Percentiles rank a stretch among this genome's conserved stretches.
These are phyloP conservation scores for Hylyphantes graminicola DNA, from an alignment of 1,140 invertebrate species.

Conservation along the genomic window DNA sequence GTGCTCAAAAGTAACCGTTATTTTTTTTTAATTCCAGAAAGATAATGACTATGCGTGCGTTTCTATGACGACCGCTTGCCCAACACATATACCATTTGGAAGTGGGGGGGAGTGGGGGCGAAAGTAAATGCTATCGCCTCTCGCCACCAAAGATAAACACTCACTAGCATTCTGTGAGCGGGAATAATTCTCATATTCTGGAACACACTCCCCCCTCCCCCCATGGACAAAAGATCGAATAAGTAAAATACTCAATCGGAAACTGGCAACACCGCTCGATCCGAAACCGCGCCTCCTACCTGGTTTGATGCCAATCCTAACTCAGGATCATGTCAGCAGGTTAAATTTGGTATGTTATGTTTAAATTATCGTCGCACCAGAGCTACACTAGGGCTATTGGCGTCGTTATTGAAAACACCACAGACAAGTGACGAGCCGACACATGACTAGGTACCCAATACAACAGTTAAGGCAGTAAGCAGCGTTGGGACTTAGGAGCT, in stretches of 20 bases:
- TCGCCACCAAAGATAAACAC: conserved; percentile 54
- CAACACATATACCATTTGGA: conserved; percentile 35
- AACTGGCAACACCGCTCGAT: conserved; percentile 53
- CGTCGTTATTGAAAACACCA: no score
- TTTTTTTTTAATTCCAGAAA: conserved; percentile 47
- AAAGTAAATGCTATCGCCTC: conserved; percentile 38
- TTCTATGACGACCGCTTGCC: conserved; percentile 23
- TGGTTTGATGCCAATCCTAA: no score
- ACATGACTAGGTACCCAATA: no score
- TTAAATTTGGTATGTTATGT: no score
- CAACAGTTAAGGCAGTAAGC: no score
- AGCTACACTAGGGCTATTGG: no score
- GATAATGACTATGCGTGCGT: conserved; percentile 56
- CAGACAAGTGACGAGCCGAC: no score
- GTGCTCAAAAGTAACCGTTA: conserved; percentile 15
- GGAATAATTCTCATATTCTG: conserved; percentile 52
- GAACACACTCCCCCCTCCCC: not conserved
- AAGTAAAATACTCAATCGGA: conserved; percentile 54
- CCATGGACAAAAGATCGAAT: conserved; percentile 31
- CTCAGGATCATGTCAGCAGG: no score
- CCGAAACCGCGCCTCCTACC: conserved; percentile 33
- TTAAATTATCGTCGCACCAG: no score
- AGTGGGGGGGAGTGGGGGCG: no score
- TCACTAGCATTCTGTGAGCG: conserved; percentile 31
- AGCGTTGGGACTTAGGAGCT: no score